Percentiles rank a stretch among this genome's conserved stretches.
Evolutionary conservation across 1,140 invertebrate species (phyloP).

Genomic region (Drosophila lowei): DNA sequence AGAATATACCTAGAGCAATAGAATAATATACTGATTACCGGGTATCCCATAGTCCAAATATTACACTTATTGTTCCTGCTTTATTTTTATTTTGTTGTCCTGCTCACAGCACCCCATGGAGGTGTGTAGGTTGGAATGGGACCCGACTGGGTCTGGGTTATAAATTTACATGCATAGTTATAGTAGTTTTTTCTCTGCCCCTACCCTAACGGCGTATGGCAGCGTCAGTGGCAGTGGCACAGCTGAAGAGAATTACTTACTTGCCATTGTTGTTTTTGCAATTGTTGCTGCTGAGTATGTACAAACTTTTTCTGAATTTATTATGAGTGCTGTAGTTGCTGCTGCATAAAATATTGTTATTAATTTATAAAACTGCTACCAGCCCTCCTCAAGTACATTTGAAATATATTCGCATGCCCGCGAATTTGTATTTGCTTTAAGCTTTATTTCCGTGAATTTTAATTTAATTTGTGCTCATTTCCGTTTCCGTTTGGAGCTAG

Average conservation of each 20-base stretch:
- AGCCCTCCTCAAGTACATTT: slow-evolving; percentile 44
- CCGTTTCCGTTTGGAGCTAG: slow-evolving; percentile 31
- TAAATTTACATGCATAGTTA: slow-evolving; percentile 73
- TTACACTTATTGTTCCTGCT: too few species aligned
- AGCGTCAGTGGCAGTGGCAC: slow-evolving; percentile 16
- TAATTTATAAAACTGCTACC: slow-evolving; percentile 75
- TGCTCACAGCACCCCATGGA: too few species aligned
- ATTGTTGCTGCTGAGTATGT: slow-evolving; percentile 54
- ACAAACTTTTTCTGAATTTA: slow-evolving; percentile 71
- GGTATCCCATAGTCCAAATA: too few species aligned
- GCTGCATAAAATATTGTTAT: slow-evolving; percentile 78
- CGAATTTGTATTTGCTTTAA: not conserved
- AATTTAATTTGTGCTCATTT: slow-evolving; percentile 12
- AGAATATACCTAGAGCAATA: slow-evolving; percentile 12
- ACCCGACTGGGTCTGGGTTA: slow-evolving; percentile 17
- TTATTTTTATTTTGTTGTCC: too few species aligned
- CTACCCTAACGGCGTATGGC: slow-evolving; percentile 34
- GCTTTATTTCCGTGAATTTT: not conserved
- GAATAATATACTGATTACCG: too few species aligned
- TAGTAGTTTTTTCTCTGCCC: slow-evolving; percentile 40
- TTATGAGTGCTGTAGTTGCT: slow-evolving; percentile 69
- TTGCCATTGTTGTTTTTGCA: slow-evolving; percentile 39
- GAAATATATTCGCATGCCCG: slow-evolving; percentile 54
- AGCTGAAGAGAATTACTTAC: slow-evolving; percentile 52
- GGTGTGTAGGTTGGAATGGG: not conserved